Evolutionary conservation across 2,888 invertebrate species (phyloP), one percentile per base, ranked within the genome.

Genomic region (Caenorhabditis sp.): DNA sequence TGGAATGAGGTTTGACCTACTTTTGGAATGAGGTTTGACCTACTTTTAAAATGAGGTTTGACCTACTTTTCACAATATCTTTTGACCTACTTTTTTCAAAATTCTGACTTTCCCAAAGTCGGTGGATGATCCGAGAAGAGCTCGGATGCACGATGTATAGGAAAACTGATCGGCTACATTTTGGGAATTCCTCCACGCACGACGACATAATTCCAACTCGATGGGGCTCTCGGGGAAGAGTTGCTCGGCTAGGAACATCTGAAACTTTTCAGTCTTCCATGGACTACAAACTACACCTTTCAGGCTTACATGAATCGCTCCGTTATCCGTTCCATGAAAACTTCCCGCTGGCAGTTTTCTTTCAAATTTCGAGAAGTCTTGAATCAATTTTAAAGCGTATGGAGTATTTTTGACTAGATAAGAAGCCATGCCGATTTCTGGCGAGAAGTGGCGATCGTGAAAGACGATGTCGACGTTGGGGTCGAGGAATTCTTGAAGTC

Each of bases 141-240:
- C 51, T 54, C 88, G 80, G 10, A 82, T 79, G 58, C 90, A 90
- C 1, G 88, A 77, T 74, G 89, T 88, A 72, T 85, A 90, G 28
- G 77, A 75, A 59, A 86, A 86, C 12, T 90, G 66, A 51, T 86
- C 88, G 8, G 49, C 84, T 68, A 70, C 88, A 38, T 80, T 49
- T 24, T 63, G 80, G 0, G 88, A 88, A n/a, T 68, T 58, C 8
- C 74, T 74, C 75, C 87, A 89, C 4, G 86, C 63, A 44, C 54
- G 44, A 49, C 28, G 64, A 24, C 86, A 86, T 2, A 70, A 54
- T 8, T 72, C 54, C 0, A 74, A 54, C 31, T 86, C 77, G 14
- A 69, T 35, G 10, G 16, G 12, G 38, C n/a, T 5, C 28, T 49
- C 0, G 70, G 22, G 1, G 82, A 74, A 26, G 81, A 85, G 5